A percentile compares a stretch with the other conserved stretches of the same genome.
phyloP scores from a whole-genome alignment of 2,113 vertebrate species.

The Balaeniceps rex region DNA sequence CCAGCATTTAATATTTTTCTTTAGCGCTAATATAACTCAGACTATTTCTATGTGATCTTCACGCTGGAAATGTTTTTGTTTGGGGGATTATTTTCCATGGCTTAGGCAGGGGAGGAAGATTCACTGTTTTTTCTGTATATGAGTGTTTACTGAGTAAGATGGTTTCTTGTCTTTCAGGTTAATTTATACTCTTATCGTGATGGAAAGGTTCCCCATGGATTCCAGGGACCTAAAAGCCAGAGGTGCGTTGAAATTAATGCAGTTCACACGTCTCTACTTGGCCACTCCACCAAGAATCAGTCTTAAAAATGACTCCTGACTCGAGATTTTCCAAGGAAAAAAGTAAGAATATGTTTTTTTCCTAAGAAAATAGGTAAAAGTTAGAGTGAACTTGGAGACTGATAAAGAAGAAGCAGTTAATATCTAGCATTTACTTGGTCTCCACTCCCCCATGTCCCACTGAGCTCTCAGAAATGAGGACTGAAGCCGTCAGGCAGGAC shows the following conservation, averaged over 20 bases:
- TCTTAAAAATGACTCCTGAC: background rate
- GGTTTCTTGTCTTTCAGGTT: background rate
- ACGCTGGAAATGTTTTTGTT: background rate
- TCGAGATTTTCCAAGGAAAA: background rate
- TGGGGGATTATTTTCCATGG: background rate
- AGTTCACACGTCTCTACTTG: accelerated
- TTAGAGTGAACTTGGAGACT: background rate
- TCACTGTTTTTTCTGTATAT: background rate
- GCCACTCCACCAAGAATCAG: background rate
- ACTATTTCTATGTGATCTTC: background rate
- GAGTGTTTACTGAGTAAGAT: background rate
- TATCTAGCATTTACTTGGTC: background rate
- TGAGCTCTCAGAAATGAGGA: background rate
- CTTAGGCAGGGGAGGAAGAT: background rate
- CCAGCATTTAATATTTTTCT: background rate
- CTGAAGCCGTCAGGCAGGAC: background rate
- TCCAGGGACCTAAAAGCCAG: background rate
- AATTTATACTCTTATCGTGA: background rate
- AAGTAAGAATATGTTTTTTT: background rate
- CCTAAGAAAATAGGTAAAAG: background rate
- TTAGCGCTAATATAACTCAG: background rate
- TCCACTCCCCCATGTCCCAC: background rate
- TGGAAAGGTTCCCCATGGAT: background rate
- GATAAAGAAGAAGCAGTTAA: background rate
- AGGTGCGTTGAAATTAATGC: background rate